A percentile compares a stretch with the other conserved stretches of the same genome.
Evolutionary conservation across 2,888 invertebrate species (phyloP).

Genomic region (Sericinus montela): DNA sequence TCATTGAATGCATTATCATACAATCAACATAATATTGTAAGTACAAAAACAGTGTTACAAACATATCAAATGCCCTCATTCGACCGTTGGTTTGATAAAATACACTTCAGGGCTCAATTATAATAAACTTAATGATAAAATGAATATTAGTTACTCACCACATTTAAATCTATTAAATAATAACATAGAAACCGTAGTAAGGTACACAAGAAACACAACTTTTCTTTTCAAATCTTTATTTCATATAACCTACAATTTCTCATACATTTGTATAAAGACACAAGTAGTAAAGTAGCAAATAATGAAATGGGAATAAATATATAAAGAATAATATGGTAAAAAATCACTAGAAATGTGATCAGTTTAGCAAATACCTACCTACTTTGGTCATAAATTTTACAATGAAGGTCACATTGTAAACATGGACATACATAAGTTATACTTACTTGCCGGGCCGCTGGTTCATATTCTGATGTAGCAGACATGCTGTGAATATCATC

Average conservation of each 20-base stretch:
- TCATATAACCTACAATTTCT: constrained; percentile 23
- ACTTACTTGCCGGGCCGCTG: constrained; percentile 77
- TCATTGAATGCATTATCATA: constrained; percentile 40
- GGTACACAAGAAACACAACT: constrained; percentile 49
- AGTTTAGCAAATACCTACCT: background rate
- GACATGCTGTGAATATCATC: constrained; percentile 78
- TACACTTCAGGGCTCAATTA: constrained; percentile 6
- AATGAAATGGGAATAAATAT: constrained; percentile 13
- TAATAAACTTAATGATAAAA: constrained; percentile 22
- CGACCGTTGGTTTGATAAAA: constrained; percentile 27
- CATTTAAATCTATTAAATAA: constrained; percentile 21
- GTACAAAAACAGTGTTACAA: constrained; percentile 27
- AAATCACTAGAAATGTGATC: background rate
- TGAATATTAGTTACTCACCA: constrained; percentile 31
- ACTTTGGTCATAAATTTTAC: background rate
- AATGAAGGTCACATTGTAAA: background rate
- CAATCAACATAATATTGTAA: constrained; percentile 35
- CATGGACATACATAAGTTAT: constrained; percentile 22
- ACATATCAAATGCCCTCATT: constrained; percentile 44
- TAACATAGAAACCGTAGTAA: constrained; percentile 28
- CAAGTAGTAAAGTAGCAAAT: constrained; percentile 2
- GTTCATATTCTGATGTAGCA: constrained; percentile 73
- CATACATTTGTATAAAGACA: background rate
- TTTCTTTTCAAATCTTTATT: constrained; percentile 43
- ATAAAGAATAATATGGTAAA: background rate